These are phyloP conservation scores for Caerostris darwini DNA, from an alignment of 1,140 invertebrate species.

Conservation along the genomic window DNA sequence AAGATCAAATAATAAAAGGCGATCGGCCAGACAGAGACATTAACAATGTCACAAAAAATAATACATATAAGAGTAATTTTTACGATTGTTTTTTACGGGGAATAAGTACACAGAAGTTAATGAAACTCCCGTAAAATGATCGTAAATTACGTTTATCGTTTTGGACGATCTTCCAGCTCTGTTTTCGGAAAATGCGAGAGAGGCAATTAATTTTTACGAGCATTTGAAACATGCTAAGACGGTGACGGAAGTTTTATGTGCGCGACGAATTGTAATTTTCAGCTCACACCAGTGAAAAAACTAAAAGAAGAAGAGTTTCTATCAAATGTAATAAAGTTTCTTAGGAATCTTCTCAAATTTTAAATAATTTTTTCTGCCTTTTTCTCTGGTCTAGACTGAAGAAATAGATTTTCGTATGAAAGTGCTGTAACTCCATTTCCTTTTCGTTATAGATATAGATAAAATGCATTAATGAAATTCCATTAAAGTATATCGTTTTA, in stretches of 20 bases:
- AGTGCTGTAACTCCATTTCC: too few relatives aligned
- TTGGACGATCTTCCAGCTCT: background rate
- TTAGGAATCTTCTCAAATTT: background rate
- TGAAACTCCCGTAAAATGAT: background rate
- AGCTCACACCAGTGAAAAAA: background rate
- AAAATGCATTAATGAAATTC: too few relatives aligned
- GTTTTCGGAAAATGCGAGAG: constrained; percentile 3
- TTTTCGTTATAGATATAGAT: too few relatives aligned
- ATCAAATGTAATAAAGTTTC: background rate
- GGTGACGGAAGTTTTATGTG: constrained; percentile 26
- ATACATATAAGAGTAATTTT: background rate
- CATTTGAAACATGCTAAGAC: constrained; percentile 41
- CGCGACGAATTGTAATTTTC: constrained; percentile 26
- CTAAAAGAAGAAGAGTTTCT: background rate
- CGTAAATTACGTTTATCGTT: constrained; percentile 39
- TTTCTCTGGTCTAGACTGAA: background rate
- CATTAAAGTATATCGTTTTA: too few relatives aligned
- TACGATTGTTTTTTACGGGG: constrained; percentile 37
- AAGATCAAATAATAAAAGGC: background rate
- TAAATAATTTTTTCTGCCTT: background rate
- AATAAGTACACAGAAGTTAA: constrained; percentile 18
- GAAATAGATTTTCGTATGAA: background rate
- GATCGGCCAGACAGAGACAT: constrained; percentile 17
- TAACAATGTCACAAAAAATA: constrained; percentile 14
- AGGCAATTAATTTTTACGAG: constrained; percentile 53